Conservation (phyloP, 2,888 invertebrate genomes). For the Ariolimax columbianus region DNA sequence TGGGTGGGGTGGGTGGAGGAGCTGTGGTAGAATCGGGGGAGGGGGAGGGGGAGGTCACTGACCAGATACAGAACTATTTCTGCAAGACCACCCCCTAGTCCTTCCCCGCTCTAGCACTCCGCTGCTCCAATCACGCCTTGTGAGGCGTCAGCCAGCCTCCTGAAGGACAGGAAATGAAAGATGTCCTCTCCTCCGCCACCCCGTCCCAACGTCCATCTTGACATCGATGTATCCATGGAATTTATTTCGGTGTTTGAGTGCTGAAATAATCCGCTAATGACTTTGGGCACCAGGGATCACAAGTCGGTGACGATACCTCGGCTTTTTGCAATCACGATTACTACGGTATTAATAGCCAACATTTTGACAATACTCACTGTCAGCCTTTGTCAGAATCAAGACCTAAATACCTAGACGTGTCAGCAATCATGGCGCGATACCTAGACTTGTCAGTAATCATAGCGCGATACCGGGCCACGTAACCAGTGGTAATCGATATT, state of each 20-base stretch:
- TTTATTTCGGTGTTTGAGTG: neutral
- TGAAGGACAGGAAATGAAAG: neutral
- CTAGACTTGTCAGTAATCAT: no score
- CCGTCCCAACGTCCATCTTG: neutral
- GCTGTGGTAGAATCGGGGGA: no score
- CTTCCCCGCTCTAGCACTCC: no score
- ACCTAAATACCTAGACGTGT: no score
- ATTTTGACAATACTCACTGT: neutral
- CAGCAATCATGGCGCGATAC: no score
- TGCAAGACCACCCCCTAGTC: no score
- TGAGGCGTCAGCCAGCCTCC: neutral
- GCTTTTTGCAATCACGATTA: neutral
- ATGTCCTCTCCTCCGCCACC: neutral
- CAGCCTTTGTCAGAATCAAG: neutral
- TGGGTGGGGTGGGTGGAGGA: no score
- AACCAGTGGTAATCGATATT: no score
- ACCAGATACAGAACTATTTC: no score
- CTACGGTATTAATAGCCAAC: neutral
- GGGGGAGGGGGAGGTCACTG: no score
- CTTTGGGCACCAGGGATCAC: neutral
- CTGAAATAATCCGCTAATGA: neutral
- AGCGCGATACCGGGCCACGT: no score
- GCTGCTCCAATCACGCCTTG: neutral
- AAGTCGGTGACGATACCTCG: neutral
- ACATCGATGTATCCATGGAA: neutral